Base-by-base conservation (phyloP, 2,113 vertebrate genomes). In the Gopherus evgoodei region DNA sequence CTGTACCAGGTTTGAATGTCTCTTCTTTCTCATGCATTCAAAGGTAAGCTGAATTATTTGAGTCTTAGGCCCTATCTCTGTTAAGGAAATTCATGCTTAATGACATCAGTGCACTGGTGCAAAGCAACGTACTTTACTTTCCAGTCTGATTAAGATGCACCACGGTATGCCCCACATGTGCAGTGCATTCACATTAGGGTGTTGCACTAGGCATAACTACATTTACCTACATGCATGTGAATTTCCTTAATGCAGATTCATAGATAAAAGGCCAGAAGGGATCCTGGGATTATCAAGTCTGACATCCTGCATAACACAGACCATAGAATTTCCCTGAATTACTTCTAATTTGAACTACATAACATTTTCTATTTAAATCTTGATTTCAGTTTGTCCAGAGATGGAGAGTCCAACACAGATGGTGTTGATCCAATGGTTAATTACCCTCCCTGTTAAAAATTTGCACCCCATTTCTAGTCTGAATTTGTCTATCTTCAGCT, bases 1-100 rank as follows among this genome's bases (percentile, higher is more conserved):
- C 53, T 81, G 35, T 6, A 79, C 1, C 11, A 54, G 22, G 2
- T 89, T 92, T 72, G 27, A n/a, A 83, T 69, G 49, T 83, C 25
- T 54, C 0, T n/a, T 29, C 22, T 11, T 62, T 4, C 24, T 83
- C 90, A 59, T 1, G 0, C 17, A 78, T 1, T 10, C 3, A 83
- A 87, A 83, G 31, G 14, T 42, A 42, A 38, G 19, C 4, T 21
- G 65, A 72, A 38, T 72, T 38, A 72, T 38, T n/a, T 38, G n/a
- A 38, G 9, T 21, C 65, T 81, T 25, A 31, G 9, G 42, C 54
- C 79, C 79, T 1, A 6, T 86, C 57, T 6, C 85, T 2, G 16
- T 72, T 35, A 87, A 76, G 5, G 7, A 82, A 95, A 92, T 19
- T 35, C 3, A 8, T 81, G 27, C 17, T 38, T 9, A 75, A 57